A percentile compares a stretch with the other conserved stretches of the same genome.
Conservation (phyloP, 2,797 vertebrate genomes). For the Gymnothorax reevesii region DNA sequence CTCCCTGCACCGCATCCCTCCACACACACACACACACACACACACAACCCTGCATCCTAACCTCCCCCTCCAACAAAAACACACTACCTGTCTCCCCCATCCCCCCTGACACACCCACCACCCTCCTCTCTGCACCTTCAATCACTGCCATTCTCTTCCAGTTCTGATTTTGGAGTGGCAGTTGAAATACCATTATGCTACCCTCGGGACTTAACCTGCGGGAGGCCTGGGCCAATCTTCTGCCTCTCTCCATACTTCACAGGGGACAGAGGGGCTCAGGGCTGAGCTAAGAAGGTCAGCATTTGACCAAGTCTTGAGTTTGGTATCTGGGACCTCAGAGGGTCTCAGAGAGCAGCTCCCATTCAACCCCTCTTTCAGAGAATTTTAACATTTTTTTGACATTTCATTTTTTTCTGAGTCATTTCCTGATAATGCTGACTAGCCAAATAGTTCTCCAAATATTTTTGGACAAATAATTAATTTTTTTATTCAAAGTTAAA, state of each 20-base stretch:
- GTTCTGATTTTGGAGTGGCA: neutral
- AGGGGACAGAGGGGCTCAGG: no score
- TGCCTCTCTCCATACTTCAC: conserved; percentile 26
- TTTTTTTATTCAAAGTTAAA: no score
- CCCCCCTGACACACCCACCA: neutral
- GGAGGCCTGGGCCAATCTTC: conserved; percentile 50
- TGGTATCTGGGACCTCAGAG: no score
- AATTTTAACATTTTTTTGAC: no score
- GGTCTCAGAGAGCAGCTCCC: no score
- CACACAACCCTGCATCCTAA: conserved; percentile 52
- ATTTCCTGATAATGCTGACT: no score
- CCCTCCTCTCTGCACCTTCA: conserved; percentile 5
- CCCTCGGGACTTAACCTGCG: conserved; percentile 47
- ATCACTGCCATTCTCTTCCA: neutral
- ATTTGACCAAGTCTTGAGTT: no score
- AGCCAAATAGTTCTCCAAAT: no score
- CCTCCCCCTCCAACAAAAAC: neutral
- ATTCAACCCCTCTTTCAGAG: no score
- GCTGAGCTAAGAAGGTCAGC: no score
- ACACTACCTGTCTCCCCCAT: neutral
- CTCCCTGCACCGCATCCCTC: conserved; percentile 39
- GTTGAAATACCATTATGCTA: neutral
- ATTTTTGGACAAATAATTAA: no score
- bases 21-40: conserved; percentile 29
- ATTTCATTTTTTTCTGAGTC: no score